Conservation (phyloP, 2,113 vertebrate species). For the Leptosomus discolor region DNA sequence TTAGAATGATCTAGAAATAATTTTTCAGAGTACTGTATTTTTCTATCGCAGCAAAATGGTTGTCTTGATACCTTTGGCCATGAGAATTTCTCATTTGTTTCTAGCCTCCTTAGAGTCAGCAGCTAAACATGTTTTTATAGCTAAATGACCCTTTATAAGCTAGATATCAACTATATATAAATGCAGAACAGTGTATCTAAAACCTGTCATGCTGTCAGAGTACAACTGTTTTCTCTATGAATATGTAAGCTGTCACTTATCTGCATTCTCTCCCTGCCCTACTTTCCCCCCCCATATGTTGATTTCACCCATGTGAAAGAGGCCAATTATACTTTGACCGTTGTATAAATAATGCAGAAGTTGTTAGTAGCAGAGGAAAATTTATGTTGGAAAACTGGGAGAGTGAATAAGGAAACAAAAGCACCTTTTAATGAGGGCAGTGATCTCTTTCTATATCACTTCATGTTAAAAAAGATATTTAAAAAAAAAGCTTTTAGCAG, state of each 20-base stretch:
- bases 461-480: not conserved
- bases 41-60: not conserved
- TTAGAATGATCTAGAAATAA: slow-evolving; percentile 5
- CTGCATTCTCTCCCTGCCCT: slow-evolving; percentile 6
- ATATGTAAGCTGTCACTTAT: slow-evolving; percentile 19
- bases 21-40: not conserved
- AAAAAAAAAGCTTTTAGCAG: not conserved
- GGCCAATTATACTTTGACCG: not conserved
- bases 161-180: slow-evolving; percentile 6
- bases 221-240: not conserved
- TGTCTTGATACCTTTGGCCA: not conserved
- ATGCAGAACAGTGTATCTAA: not conserved
- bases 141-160: slow-evolving; percentile 29
- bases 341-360: slow-evolving; percentile 43
- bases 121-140: not conserved
- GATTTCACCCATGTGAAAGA: slow-evolving; percentile 43
- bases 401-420: not conserved
- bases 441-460: not conserved
- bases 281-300: not conserved
- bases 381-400: not conserved
- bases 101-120: not conserved
- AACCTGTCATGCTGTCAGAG: not conserved
- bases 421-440: not conserved
- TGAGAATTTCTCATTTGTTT: slow-evolving; percentile 23
- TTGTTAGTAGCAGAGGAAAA: not conserved